A percentile compares a stretch with the other conserved stretches of the same genome.
Conservation (phyloP, 2,888 invertebrate species). For the Trachelus stipa region DNA sequence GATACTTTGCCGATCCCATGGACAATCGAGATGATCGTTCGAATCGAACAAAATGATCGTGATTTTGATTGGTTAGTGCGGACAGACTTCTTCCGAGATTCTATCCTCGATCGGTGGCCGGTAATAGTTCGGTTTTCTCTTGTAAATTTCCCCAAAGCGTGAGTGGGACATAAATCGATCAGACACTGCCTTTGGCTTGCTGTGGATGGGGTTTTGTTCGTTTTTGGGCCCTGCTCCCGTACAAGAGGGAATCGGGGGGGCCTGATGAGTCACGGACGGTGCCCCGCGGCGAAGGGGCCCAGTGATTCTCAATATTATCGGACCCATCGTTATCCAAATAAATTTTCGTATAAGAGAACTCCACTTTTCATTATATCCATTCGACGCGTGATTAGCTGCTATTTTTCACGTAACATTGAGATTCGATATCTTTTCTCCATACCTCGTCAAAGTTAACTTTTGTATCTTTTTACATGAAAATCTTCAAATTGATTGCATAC, state of each 20-base stretch:
- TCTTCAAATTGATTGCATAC: no score
- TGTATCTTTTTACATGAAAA: neutral
- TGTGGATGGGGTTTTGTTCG: constrained; percentile 53
- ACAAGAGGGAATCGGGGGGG: constrained; percentile 64
- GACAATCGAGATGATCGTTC: neutral
- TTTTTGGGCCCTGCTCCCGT: constrained; percentile 61
- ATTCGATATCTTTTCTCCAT: neutral
- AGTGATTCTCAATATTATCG: constrained; percentile 54
- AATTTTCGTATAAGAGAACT: no score
- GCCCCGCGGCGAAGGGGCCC: constrained; percentile 60
- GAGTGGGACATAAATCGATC: constrained; percentile 64
- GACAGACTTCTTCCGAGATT: neutral
- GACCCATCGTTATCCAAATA: neutral
- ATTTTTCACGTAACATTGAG: neutral
- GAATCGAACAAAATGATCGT: neutral
- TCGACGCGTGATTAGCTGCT: neutral
- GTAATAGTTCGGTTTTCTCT: constrained; percentile 48
- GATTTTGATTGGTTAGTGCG: neutral
- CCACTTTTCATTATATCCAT: neutral
- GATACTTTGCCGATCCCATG: neutral
- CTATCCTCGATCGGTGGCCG: constrained; percentile 19
- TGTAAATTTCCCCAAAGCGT: constrained; percentile 59
- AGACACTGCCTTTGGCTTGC: constrained; percentile 54
- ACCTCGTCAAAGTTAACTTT: neutral
- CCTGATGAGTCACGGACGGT: constrained; percentile 66